Base-by-base conservation (phyloP, 2,888 invertebrate species). In the Zelleria hepariella region DNA sequence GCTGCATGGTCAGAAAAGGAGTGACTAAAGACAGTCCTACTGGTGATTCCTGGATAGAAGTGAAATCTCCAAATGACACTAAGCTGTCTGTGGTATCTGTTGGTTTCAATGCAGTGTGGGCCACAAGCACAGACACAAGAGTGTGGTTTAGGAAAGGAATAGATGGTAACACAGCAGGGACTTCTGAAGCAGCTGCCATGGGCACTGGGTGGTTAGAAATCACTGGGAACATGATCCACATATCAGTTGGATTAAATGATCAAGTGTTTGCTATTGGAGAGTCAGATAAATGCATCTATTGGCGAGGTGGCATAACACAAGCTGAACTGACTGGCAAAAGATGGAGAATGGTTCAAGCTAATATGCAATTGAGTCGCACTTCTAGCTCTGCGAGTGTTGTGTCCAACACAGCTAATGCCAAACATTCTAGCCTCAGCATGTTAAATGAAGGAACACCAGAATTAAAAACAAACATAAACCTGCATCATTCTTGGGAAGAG, bases 151-250 rank as follows among this genome's bases (percentile, higher is more conserved):
- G 97, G 67, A 94, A 95, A 80, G 82, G 92, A 63, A 83, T 93
- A 65, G 91, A 93, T 85, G 92, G 94, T 58, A 92, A 93, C 76
- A 90, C 86, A 48, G 91, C 93, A 23, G 94, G 95, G 4, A 88
- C 91, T 62, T 94, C 93, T 68, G 95, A 95, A 78, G 92, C 93
- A 73, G 89, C 94, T 61, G 94, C 95, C 7, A 93, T 92, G 69
- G 96, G 96, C 4, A 93, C 90, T 71, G 94, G 94, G 25, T 97
- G 97, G 97, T 92, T 97, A 26, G 95, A 96, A 89, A 96, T 97
- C 91, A 93, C 95, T 62, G 96, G 95, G 54, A 92, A 93, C 75
- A 94, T 97, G 92, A 91, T 92, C 23, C 90, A 94, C 72, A 90
- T 97, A 55, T 94, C 96, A n/a, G 94, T 97, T 60, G 94, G 96